These are phyloP conservation scores for Eretmocerus hayati DNA, from an alignment of 2,888 invertebrate species.

Conservation along the genomic window DNA sequence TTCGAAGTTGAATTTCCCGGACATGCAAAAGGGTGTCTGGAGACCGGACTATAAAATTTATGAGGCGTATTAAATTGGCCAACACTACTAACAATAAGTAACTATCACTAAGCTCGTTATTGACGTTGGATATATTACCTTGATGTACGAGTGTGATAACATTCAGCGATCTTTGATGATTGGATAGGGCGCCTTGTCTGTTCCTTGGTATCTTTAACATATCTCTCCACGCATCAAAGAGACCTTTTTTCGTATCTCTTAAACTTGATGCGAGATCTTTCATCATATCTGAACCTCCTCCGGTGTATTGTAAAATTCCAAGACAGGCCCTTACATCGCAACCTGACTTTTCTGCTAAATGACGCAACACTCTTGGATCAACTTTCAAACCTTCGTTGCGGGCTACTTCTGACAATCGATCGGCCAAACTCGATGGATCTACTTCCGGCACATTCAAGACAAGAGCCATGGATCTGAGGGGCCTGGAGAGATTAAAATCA, in stretches of 20 bases:
- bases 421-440: slow-evolving; percentile 45
- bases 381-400: slow-evolving; percentile 60
- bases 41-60: no score
- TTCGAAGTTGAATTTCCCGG: no score
- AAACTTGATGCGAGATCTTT: slow-evolving; percentile 62
- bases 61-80: no score
- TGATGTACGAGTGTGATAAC: slow-evolving; percentile 34
- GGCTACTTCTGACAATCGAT: slow-evolving; percentile 64
- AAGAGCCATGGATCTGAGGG: slow-evolving; percentile 35
- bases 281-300: slow-evolving; percentile 55
- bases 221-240: slow-evolving; percentile 78
- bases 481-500: slow-evolving; percentile 20
- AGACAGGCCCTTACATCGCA: slow-evolving; percentile 91
- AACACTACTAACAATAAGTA: no score
- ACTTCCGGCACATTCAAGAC: slow-evolving; percentile 41
- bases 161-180: slow-evolving; percentile 30
- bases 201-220: slow-evolving; percentile 60
- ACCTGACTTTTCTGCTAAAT: slow-evolving; percentile 74
- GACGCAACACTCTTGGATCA: slow-evolving; percentile 63
- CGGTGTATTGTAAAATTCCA: slow-evolving; percentile 76
- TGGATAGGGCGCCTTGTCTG: slow-evolving; percentile 26
- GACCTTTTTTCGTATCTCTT: slow-evolving; percentile 78
- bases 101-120: no score
- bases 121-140: no score
- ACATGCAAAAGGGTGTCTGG: no score